Evolutionary conservation across 2,888 invertebrate species (phyloP).

Genomic region (Idaea biselata): DNA sequence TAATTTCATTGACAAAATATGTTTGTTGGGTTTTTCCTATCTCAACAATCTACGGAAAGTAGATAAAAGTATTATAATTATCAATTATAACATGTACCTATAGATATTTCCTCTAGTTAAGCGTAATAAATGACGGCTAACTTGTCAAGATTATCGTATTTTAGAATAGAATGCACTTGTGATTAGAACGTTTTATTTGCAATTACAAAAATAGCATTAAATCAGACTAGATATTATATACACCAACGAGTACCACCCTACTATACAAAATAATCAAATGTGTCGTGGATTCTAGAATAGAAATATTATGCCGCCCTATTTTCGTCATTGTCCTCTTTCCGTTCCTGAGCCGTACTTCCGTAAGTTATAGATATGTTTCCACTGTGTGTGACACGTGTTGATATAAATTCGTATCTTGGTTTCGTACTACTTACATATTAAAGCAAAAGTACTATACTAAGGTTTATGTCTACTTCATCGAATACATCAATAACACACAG

Average conservation of each 20-base stretch:
- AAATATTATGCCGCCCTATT: neutral
- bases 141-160: neutral
- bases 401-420: too few relatives aligned
- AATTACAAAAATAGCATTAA: too few relatives aligned
- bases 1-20: neutral
- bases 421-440: too few relatives aligned
- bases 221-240: too few relatives aligned
- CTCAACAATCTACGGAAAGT: neutral
- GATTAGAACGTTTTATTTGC: too few relatives aligned
- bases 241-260: neutral
- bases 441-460: too few relatives aligned
- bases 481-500: too few relatives aligned
- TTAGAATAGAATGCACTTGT: too few relatives aligned
- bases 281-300: neutral
- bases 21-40: neutral
- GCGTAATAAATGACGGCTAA: neutral
- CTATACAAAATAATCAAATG: neutral
- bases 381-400: too few relatives aligned
- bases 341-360: constrained; percentile 19
- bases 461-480: too few relatives aligned
- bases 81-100: neutral
- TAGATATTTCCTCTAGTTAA: neutral
- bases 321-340: constrained; percentile 15
- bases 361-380: neutral
- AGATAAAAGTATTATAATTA: neutral